Base-by-base conservation (phyloP, 1,140 invertebrate species). In the Arion vulgaris region DNA sequence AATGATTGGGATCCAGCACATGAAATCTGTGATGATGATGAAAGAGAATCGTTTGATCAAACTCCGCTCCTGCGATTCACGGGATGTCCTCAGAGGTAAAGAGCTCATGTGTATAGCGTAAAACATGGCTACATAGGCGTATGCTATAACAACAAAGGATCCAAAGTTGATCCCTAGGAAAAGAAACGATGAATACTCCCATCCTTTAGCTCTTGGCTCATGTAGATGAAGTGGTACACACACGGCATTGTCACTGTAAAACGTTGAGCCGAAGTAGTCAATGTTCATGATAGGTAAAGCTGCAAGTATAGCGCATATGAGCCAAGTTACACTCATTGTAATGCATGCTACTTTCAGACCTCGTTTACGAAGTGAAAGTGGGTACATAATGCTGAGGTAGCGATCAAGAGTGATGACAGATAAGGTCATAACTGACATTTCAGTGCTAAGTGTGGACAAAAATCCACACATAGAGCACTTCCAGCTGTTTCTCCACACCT, bases 331-430 rank as follows among this genome's bases (percentile, higher is more conserved):
- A 5, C 91, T 86, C 88, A 95, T 93, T 13, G 93, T 91, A 17
- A 92, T 89, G 28, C 93, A 92, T 19, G 95, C 94, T 13, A 93
- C 91, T 66, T 84, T 84, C 19, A 86, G 66, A 23, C 83, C 84
- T 1, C 82, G 81, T 72, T 83, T 85, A 28, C 84, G 75, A 41
- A 84, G 69, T 7, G 82, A 85, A 32, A 96, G 93, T 5, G 95
- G 95, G 87, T 94, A 94, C 23, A 94, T 94, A 78, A 96, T 96
- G 41, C 95, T 90, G 69, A 96, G 90, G 87, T 88, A 92, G 45
- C 96, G 93, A 85, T 96, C 96, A 72, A 96, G 88, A 0, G 96
- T 96, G 93, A 96, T 95, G 85, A 96, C 95, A 0, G 95, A 94
- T 85, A 96, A 88, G 66, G 96, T 95, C 23, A 96, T 90, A 84